Evolutionary conservation across 2,888 invertebrate genomes (phyloP).

Genomic region (Periphyllus acericola): DNA sequence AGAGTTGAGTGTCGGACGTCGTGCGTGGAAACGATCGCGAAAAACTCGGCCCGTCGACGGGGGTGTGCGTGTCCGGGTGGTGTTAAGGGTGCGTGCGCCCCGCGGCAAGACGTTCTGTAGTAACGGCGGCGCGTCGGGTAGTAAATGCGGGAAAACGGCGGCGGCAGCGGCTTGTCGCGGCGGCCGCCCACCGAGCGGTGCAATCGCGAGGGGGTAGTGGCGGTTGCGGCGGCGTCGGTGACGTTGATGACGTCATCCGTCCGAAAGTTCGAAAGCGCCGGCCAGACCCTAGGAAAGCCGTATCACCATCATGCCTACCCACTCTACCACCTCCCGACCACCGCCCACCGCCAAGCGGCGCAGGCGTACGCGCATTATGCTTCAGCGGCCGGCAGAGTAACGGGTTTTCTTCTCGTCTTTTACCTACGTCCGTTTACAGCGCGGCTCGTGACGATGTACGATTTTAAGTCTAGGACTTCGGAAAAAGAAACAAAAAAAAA

Average conservation of each 20-base stretch:
- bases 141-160: constrained; percentile 1
- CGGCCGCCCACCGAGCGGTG: background rate
- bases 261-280: background rate
- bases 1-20: background rate
- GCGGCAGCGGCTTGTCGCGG: background rate
- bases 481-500: too few species aligned
- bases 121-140: background rate
- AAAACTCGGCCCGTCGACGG: background rate
- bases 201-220: background rate
- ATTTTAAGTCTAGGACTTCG: too few species aligned
- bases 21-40: background rate
- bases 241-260: background rate
- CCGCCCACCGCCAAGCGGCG: too few species aligned
- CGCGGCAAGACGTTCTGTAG: background rate
- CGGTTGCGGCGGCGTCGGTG: background rate
- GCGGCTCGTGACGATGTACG: too few species aligned
- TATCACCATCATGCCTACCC: too few species aligned
- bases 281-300: too few species aligned
- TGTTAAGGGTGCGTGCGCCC: background rate
- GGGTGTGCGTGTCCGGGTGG: background rate
- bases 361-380: too few species aligned
- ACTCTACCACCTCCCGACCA: too few species aligned
- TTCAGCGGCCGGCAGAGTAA: too few species aligned
- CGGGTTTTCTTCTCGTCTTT: too few species aligned
- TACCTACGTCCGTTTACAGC: too few species aligned